A percentile compares a stretch with the other conserved stretches of the same genome.
phyloP scores from a whole-genome alignment of 2,113 vertebrate genomes.

The Bos indicus region DNA sequence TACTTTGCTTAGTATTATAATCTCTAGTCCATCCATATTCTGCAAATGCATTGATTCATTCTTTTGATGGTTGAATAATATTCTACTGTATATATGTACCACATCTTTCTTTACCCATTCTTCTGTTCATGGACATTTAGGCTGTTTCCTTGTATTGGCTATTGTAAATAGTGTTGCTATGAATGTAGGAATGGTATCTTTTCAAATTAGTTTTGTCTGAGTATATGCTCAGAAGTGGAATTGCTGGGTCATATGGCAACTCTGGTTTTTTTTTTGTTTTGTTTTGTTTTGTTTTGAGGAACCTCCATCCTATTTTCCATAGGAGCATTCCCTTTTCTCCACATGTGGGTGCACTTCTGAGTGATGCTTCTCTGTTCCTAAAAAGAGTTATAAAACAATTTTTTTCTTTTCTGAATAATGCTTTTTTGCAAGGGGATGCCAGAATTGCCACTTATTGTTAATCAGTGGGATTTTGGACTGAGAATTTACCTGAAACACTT shows the following conservation, averaged over 20 bases:
- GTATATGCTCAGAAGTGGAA: neutral
- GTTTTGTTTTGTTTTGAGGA: neutral
- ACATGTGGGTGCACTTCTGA: neutral
- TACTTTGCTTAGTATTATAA: too few relatives aligned
- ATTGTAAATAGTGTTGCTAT: too few relatives aligned
- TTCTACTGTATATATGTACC: too few relatives aligned
- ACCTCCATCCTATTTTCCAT: neutral
- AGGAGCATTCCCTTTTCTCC: neutral
- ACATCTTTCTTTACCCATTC: too few relatives aligned
- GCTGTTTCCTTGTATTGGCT: too few relatives aligned
- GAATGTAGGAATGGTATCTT: too few relatives aligned
- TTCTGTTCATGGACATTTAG: too few relatives aligned
- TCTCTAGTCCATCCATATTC: too few relatives aligned
- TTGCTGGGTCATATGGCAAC: neutral
- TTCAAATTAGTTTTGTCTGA: too few relatives aligned
- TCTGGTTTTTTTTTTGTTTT: neutral
- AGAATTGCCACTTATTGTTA: neutral
- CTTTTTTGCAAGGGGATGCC: neutral
- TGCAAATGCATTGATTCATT: too few relatives aligned
- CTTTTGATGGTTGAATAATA: too few relatives aligned
- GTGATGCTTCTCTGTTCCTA: neutral
- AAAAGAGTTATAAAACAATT: neutral
- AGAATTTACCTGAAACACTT: neutral
- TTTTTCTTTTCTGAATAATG: neutral
- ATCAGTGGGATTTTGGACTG: neutral